phyloP scores from a whole-genome alignment of 2,113 vertebrate genomes.

The Dasyornis broadbenti region DNA sequence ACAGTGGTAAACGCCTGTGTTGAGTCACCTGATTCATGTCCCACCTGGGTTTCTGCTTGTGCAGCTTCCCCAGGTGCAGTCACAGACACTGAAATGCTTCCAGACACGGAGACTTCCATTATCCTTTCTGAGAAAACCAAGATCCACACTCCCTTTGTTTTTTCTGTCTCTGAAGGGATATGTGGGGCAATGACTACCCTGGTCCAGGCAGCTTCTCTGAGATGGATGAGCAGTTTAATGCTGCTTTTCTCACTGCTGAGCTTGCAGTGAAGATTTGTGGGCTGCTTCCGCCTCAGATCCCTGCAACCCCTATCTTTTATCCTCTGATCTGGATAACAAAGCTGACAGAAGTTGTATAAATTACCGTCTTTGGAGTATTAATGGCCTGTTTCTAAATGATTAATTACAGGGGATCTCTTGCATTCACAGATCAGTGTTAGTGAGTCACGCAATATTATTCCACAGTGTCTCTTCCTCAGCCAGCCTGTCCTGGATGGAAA shows the following conservation, averaged over 20 bases:
- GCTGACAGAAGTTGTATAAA: constrained; percentile 28
- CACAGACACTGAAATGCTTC: accelerated
- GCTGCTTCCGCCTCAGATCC: background rate
- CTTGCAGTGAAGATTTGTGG: background rate
- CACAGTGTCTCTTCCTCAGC: background rate
- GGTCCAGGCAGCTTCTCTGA: background rate
- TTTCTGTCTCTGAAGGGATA: background rate
- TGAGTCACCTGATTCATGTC: background rate
- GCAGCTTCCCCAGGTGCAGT: background rate
- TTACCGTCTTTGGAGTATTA: constrained; percentile 27
- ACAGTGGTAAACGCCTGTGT: accelerated
- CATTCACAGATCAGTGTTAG: background rate
- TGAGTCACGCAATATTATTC: background rate
- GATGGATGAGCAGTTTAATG: background rate
- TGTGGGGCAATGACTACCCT: background rate
- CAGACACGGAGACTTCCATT: background rate
- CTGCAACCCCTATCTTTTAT: background rate
- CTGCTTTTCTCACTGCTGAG: background rate
- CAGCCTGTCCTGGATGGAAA: background rate
- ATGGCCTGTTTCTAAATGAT: constrained; percentile 19
- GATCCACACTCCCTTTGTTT: background rate
- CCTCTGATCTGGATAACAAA: constrained; percentile 24
- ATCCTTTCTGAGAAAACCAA: background rate
- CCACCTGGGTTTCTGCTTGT: background rate
- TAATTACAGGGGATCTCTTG: constrained; percentile 26